These are phyloP conservation scores for Pseudoatta argentina DNA, from an alignment of 1,140 invertebrate species.

Conservation along the genomic window DNA sequence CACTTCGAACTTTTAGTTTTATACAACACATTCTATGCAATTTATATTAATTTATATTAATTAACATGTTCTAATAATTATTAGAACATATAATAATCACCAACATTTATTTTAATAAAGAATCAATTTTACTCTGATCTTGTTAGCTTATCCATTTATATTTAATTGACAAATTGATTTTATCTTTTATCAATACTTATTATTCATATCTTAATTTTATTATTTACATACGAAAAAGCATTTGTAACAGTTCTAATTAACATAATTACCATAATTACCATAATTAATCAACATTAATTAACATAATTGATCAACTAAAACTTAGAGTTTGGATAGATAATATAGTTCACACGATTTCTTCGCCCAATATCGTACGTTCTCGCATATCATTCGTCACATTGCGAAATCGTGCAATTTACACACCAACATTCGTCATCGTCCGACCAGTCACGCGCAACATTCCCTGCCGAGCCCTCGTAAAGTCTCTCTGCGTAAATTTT, in stretches of 20 bases:
- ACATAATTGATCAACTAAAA: background rate
- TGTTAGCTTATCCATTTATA: too few relatives aligned
- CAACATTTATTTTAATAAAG: too few relatives aligned
- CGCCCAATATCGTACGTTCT: background rate
- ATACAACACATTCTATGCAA: too few relatives aligned
- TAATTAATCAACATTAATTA: conserved; percentile 1
- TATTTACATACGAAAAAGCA: background rate
- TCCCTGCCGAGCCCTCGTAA: conserved; percentile 33
- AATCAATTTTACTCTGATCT: too few relatives aligned
- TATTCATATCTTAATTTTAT: background rate
- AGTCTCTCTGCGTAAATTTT: conserved; percentile 36
- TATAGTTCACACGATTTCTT: conserved; percentile 14
- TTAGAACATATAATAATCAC: too few relatives aligned
- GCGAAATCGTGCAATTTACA: conserved; percentile 39
- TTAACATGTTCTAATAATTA: too few relatives aligned
- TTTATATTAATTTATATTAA: too few relatives aligned
- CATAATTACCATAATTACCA: background rate
- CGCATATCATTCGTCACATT: conserved; percentile 3
- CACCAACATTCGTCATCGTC: conserved; percentile 39
- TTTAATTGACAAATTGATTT: background rate
- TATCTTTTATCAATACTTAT: background rate
- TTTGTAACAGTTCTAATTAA: conserved; percentile 1
- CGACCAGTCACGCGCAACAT: background rate
- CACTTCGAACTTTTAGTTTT: too few relatives aligned
- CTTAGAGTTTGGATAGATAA: background rate